Conservation (phyloP, 2,888 invertebrate genomes). For the Heliconius aoede region DNA sequence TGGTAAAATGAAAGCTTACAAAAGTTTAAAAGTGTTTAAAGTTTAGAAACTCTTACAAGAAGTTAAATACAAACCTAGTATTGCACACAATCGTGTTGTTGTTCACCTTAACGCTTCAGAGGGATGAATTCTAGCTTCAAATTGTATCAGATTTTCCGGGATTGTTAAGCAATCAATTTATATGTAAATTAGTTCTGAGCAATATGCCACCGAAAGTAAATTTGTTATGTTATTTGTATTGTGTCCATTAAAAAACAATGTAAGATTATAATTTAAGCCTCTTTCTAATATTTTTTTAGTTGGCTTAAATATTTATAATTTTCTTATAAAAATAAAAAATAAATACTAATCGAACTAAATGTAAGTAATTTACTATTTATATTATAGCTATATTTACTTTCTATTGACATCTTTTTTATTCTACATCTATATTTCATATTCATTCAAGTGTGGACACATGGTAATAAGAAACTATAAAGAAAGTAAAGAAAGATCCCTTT, state of each 20-base stretch:
- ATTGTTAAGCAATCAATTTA: conserved; percentile 22
- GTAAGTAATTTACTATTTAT: too few species aligned
- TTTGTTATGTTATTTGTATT: not conserved
- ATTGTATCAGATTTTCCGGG: conserved; percentile 16
- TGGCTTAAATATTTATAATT: not conserved
- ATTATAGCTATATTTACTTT: too few species aligned
- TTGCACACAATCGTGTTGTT: not conserved
- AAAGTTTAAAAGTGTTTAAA: too few species aligned
- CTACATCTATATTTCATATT: too few species aligned
- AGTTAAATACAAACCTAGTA: conserved; percentile 15
- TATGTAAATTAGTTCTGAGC: conserved; percentile 21
- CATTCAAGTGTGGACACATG: too few species aligned
- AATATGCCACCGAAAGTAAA: conserved; percentile 1
- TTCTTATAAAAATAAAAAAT: not conserved
- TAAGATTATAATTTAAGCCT: not conserved
- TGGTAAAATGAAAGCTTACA: too few species aligned
- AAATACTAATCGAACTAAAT: not conserved
- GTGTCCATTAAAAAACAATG: not conserved
- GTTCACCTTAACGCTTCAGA: conserved; percentile 11
- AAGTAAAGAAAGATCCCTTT: too few species aligned
- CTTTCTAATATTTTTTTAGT: not conserved
- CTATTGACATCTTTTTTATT: not conserved
- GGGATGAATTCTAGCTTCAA: conserved; percentile 10
- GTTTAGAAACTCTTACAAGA: conserved; percentile 8
- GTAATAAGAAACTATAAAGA: too few species aligned